Evolutionary conservation across 2,888 invertebrate species (phyloP).

Genomic region (Buathra laborator): DNA sequence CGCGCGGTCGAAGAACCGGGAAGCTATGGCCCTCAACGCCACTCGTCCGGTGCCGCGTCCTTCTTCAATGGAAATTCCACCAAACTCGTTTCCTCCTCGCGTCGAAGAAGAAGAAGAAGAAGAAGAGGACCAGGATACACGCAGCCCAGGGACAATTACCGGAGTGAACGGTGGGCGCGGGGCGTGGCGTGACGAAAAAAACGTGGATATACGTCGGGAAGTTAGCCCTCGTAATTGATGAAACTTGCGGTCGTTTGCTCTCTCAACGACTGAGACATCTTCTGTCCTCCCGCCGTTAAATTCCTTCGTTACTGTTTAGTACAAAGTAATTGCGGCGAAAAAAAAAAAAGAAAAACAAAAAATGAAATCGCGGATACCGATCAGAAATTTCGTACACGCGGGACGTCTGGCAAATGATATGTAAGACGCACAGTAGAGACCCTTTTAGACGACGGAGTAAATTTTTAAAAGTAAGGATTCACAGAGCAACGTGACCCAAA

Average conservation of each 20-base stretch:
- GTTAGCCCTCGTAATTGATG: constrained; percentile 61
- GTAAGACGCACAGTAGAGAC: background rate
- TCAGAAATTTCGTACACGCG: background rate
- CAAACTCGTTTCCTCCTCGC: constrained; percentile 61
- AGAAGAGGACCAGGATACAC: constrained; percentile 26
- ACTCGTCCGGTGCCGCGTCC: constrained; percentile 31
- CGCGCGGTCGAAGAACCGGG: constrained; percentile 50
- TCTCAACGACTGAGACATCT: constrained; percentile 34
- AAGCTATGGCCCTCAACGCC: constrained; percentile 37
- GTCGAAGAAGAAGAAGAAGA: constrained; percentile 23
- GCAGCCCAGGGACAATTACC: constrained; percentile 54
- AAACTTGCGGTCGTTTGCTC: constrained; percentile 45
- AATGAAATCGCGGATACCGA: background rate
- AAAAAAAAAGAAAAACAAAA: background rate
- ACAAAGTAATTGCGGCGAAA: no score
- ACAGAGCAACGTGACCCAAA: background rate
- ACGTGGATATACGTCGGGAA: constrained; percentile 41
- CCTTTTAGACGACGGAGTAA: background rate
- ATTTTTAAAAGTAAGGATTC: background rate
- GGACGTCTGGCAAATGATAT: background rate
- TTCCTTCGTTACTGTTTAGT: background rate
- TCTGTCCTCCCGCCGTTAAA: background rate
- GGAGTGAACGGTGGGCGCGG: constrained; percentile 44
- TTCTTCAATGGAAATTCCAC: constrained; percentile 65
- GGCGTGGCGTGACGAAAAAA: constrained; percentile 63